Conservation (phyloP, 2,797 vertebrate genomes). For the Sphenodon punctatus region DNA sequence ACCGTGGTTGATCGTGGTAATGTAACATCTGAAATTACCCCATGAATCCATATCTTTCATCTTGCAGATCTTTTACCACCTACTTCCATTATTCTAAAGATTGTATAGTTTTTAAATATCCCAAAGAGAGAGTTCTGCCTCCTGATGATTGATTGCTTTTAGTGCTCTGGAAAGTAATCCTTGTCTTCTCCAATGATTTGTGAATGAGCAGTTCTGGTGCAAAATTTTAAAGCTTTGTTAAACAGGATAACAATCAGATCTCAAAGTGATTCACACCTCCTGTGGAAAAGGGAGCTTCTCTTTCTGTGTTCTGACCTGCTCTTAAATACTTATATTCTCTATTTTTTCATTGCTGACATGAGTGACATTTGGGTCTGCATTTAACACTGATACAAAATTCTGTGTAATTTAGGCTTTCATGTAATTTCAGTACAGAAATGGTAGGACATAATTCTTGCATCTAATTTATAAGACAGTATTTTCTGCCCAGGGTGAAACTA, state of each 20-base stretch:
- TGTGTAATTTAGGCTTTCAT: background rate
- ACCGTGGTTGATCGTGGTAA: no score
- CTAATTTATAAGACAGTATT: background rate
- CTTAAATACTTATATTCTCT: background rate
- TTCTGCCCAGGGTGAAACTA: background rate
- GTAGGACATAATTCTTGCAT: background rate
- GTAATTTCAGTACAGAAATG: background rate
- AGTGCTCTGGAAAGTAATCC: background rate
- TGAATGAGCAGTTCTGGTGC: background rate
- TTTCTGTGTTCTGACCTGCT: background rate
- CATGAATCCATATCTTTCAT: background rate
- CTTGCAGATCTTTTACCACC: background rate
- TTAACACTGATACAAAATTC: background rate
- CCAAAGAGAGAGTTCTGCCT: background rate
- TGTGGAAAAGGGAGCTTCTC: background rate
- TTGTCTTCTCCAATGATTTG: background rate
- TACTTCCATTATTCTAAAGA: background rate
- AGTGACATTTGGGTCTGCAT: background rate
- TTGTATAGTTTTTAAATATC: background rate
- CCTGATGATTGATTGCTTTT: background rate
- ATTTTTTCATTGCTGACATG: rapidly evolving
- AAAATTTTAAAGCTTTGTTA: background rate
- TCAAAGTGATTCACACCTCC: background rate
- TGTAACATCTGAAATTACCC: no score
- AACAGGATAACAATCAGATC: background rate